Evolutionary conservation across 2,797 vertebrate species (phyloP).

Genomic region (Sebastes matsubarae): DNA sequence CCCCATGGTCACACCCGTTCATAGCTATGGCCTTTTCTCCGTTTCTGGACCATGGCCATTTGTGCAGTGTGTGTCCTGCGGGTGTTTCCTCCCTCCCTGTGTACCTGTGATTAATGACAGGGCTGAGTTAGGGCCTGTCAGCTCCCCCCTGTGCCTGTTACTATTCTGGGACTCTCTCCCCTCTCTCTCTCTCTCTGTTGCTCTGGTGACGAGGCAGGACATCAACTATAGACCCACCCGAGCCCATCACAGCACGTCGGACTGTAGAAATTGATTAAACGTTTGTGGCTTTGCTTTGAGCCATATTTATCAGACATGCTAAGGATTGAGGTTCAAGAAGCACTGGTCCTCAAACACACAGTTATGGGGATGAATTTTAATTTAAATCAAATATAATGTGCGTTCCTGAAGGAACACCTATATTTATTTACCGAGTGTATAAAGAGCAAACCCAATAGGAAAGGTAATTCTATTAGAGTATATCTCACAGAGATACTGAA

Average conservation of each 20-base stretch:
- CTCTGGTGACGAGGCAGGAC: constrained; percentile 70
- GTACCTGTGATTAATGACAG: constrained; percentile 82
- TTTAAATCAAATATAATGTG: constrained; percentile 26
- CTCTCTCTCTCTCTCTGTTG: constrained; percentile 43
- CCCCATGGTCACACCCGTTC: constrained; percentile 21
- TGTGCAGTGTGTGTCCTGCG: constrained; percentile 66
- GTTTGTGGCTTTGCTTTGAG: constrained; percentile 55
- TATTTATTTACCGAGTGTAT: constrained; percentile 51
- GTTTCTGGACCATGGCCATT: constrained; percentile 55
- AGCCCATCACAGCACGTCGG: constrained; percentile 45
- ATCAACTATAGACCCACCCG: constrained; percentile 64
- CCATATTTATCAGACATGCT: constrained; percentile 25
- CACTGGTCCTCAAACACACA: constrained; percentile 26
- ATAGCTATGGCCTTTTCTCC: constrained; percentile 25
- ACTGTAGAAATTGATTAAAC: constrained; percentile 59
- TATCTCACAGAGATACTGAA: constrained; percentile 19
- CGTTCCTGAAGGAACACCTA: not conserved
- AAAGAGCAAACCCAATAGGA: constrained; percentile 13
- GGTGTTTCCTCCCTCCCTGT: constrained; percentile 74
- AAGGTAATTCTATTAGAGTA: constrained; percentile 20
- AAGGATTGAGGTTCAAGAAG: constrained; percentile 29
- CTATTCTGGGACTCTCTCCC: constrained; percentile 74
- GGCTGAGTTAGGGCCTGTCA: constrained; percentile 79
- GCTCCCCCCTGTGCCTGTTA: constrained; percentile 69
- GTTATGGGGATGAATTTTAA: constrained; percentile 31